phyloP scores from a whole-genome alignment of 1,140 invertebrate species.

The Ditylenchus dipsaci region DNA sequence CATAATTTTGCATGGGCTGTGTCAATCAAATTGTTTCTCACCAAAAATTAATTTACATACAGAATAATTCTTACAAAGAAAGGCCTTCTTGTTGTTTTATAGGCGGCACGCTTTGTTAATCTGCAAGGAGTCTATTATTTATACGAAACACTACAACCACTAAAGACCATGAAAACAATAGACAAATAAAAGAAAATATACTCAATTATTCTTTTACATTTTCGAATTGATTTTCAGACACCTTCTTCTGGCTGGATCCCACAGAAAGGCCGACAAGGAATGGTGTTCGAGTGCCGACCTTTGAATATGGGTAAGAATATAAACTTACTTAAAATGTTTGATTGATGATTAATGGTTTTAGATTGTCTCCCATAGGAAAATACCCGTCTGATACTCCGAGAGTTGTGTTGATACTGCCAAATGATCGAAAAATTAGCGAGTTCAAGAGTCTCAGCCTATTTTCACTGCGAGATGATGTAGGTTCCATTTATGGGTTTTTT shows the following conservation, averaged over 20 bases:
- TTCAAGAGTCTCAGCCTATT: constrained; percentile 50
- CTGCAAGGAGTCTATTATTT: not conserved
- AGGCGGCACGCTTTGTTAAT: not conserved
- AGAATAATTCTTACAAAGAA: not conserved
- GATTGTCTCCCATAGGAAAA: constrained; percentile 46
- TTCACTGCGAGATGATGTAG: constrained; percentile 31
- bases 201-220: not conserved
- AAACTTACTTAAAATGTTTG: not conserved
- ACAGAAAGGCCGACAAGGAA: constrained; percentile 46
- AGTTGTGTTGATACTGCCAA: constrained; percentile 48
- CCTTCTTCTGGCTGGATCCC: constrained; percentile 57
- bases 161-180: not conserved
- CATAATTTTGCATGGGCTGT: not conserved
- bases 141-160: not conserved
- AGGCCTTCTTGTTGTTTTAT: not conserved
- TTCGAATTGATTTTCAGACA: constrained; percentile 37
- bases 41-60: not conserved
- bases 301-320: constrained; percentile 49
- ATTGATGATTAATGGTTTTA: constrained; percentile 21
- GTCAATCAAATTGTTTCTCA: not conserved
- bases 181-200: not conserved
- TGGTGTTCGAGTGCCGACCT: constrained; percentile 55
- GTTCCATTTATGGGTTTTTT: constrained; percentile 9
- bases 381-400: constrained; percentile 37
- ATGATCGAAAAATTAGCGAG: constrained; percentile 29